Percentiles rank a stretch among this genome's conserved stretches.
These are phyloP conservation scores for Syngnathus floridae DNA, from an alignment of 2,113 vertebrate species.

Conservation along the genomic window DNA sequence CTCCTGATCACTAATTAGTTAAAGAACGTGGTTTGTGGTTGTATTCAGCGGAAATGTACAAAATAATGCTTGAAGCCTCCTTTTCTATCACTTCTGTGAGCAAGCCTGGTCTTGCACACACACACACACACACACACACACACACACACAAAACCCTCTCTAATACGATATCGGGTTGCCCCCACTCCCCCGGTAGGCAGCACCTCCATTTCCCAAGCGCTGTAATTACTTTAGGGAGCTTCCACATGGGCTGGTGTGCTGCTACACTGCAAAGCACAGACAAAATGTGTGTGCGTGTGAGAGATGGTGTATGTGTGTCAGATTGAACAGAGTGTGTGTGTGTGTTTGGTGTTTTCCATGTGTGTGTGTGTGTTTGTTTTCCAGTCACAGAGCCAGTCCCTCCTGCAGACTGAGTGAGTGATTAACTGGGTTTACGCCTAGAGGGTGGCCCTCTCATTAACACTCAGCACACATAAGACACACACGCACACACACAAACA, in stretches of 20 bases:
- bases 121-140: not conserved
- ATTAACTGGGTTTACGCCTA: slow-evolving; percentile 67
- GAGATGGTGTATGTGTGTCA: slow-evolving; percentile 2
- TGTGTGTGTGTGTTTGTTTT: slow-evolving; percentile 54
- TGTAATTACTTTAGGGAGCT: slow-evolving; percentile 75
- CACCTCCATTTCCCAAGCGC: slow-evolving; percentile 62
- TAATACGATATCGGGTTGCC: slow-evolving; percentile 73
- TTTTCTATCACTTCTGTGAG: slow-evolving; percentile 39
- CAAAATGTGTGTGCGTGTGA: slow-evolving; percentile 3
- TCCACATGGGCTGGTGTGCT: slow-evolving; percentile 47
- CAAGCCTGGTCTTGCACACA: slow-evolving; percentile 47
- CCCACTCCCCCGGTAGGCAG: slow-evolving; percentile 48
- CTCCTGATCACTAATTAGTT: not conserved
- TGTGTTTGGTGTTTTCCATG: slow-evolving; percentile 17
- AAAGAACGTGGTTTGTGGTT: not conserved
- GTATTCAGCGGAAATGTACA: not conserved
- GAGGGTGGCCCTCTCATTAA: slow-evolving; percentile 69
- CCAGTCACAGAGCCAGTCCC: slow-evolving; percentile 48
- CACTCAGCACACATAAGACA: slow-evolving; percentile 36
- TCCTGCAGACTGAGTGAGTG: slow-evolving; percentile 61
- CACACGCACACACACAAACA: slow-evolving; percentile 20
- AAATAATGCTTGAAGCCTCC: not conserved
- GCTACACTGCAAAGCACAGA: slow-evolving; percentile 20
- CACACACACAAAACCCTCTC: slow-evolving; percentile 35
- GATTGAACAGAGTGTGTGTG: slow-evolving; percentile 7